A percentile compares a stretch with the other conserved stretches of the same genome.
Evolutionary conservation across 2,113 vertebrate genomes (phyloP).

Genomic region (Zeus faber): DNA sequence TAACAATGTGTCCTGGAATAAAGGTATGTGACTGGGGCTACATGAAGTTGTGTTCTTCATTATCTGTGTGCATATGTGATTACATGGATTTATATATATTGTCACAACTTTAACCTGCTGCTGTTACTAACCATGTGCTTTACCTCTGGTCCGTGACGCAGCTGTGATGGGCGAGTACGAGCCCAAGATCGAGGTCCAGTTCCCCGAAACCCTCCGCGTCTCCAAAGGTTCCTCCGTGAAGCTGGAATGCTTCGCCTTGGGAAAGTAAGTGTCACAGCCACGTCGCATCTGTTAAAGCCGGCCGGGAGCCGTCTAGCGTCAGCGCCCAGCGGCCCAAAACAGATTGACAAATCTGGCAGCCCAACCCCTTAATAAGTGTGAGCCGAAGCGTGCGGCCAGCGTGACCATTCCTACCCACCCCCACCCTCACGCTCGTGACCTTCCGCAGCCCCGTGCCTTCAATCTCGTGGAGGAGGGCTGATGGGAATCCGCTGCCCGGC

Average conservation of each 20-base stretch:
- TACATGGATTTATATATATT: too few species aligned
- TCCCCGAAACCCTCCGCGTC: conserved; percentile 78
- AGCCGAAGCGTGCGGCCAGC: conserved; percentile 26
- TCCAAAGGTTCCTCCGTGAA: conserved; percentile 82
- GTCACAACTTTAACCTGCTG: too few species aligned
- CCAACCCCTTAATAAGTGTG: not conserved
- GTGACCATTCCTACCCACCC: conserved; percentile 31
- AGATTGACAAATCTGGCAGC: conserved; percentile 20
- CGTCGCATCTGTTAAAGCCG: not conserved
- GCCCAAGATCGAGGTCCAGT: conserved; percentile 88
- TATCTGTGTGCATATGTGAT: too few species aligned
- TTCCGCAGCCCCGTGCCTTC: conserved; percentile 83
- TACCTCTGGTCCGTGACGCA: conserved; percentile 56
- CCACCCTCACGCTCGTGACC: conserved; percentile 28
- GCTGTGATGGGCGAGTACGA: conserved; percentile 91
- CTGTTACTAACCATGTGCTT: conserved; percentile 31
- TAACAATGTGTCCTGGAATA: too few species aligned
- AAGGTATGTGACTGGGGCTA: too few species aligned
- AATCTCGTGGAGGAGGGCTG: conserved; percentile 84
- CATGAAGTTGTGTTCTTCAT: too few species aligned
- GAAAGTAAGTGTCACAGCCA: conserved; percentile 82
- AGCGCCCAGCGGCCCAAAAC: not conserved
- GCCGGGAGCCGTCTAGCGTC: not conserved
- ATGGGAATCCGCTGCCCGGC: conserved; percentile 78
- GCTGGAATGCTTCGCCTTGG: conserved; percentile 90